A percentile compares a stretch with the other conserved stretches of the same genome.
phyloP scores from a whole-genome alignment of 2,113 vertebrate species.

The Cryptomyrus ogoouensis region DNA sequence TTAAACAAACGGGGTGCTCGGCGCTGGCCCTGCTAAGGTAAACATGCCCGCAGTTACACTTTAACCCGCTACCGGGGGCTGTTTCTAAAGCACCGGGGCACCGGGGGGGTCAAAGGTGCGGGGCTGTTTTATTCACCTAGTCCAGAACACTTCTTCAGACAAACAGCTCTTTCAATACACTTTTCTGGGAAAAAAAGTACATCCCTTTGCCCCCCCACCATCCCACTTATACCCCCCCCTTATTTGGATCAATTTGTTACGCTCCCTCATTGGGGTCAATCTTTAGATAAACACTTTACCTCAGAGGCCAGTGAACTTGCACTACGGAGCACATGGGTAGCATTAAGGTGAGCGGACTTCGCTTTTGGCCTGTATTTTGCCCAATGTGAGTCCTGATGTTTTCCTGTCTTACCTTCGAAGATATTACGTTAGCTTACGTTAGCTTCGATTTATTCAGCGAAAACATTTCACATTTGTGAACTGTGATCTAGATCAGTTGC shows the following conservation, averaged over 20 bases:
- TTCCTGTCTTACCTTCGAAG: background rate
- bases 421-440: background rate
- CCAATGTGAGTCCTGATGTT: background rate
- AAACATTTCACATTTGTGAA: background rate
- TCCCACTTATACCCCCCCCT: background rate
- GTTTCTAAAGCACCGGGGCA: background rate
- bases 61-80: background rate
- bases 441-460: background rate
- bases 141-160: background rate
- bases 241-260: background rate
- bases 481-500: background rate
- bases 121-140: background rate
- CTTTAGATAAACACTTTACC: background rate
- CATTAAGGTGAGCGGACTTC: background rate
- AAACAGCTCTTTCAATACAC: background rate
- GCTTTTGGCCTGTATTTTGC: background rate
- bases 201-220: background rate
- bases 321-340: background rate
- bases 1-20: constrained; percentile 26
- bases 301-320: background rate
- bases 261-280: background rate
- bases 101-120: background rate
- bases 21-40: constrained; percentile 18
- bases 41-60: constrained; percentile 27
- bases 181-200: background rate